These are phyloP conservation scores for Phalloptychus januarius DNA, from an alignment of 2,797 vertebrate genomes.

Conservation along the genomic window DNA sequence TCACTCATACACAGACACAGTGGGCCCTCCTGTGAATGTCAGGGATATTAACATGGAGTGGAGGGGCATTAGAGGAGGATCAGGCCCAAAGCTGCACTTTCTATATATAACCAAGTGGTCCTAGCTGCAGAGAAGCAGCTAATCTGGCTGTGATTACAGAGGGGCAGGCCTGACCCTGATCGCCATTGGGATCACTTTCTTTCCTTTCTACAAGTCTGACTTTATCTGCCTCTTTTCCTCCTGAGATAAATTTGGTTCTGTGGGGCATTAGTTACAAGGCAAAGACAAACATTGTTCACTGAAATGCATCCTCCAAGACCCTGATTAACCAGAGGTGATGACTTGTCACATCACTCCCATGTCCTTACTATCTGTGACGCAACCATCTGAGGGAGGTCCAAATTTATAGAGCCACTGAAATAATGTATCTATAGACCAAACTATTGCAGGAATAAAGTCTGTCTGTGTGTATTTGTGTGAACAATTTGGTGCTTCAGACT, in stretches of 20 bases:
- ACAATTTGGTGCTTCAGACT: slow-evolving; percentile 42
- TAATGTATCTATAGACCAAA: slow-evolving; percentile 18
- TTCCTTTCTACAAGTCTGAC: slow-evolving; percentile 36
- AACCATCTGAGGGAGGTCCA: slow-evolving; percentile 1
- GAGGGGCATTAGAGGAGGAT: slow-evolving; percentile 75
- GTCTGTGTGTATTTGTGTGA: slow-evolving; percentile 6
- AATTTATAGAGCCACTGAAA: slow-evolving; percentile 17
- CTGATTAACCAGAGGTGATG: neutral
- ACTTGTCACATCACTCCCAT: slow-evolving; percentile 3
- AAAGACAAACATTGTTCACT: slow-evolving; percentile 11
- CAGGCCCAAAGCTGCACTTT: slow-evolving; percentile 71
- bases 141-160: slow-evolving; percentile 77
- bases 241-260: slow-evolving; percentile 3
- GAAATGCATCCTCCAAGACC: neutral
- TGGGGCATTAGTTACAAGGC: slow-evolving; percentile 7
- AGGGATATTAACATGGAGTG: slow-evolving; percentile 71
- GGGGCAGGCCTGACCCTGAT: slow-evolving; percentile 50
- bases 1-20: slow-evolving; percentile 51
- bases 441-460: slow-evolving; percentile 14
- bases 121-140: slow-evolving; percentile 65
- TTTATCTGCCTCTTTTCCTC: slow-evolving; percentile 28
- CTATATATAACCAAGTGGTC: slow-evolving; percentile 74
- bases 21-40: slow-evolving; percentile 66
- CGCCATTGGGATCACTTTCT: slow-evolving; percentile 50
- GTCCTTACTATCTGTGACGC: slow-evolving; percentile 1